Percentiles rank a stretch among this genome's conserved stretches.
Conservation (phyloP, 2,888 invertebrate species). For the Cacoxenus indagator region DNA sequence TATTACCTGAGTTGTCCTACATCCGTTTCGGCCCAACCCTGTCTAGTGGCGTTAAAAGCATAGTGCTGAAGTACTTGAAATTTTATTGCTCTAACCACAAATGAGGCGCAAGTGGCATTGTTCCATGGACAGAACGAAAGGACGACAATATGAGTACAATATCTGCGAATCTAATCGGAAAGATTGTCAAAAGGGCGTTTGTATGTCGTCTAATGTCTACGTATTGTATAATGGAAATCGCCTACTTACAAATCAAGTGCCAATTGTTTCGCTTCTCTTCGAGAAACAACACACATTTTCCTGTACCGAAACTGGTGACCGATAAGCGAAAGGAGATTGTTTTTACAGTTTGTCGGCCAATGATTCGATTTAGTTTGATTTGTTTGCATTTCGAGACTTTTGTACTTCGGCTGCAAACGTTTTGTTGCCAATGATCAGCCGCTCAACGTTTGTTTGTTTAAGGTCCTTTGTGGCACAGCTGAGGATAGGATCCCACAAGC, state of each 20-base stretch:
- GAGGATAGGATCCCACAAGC: background rate
- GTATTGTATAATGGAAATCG: slow-evolving; percentile 59
- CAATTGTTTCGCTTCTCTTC: slow-evolving; percentile 44
- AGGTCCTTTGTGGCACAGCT: slow-evolving; percentile 26
- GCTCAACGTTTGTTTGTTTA: slow-evolving; percentile 23
- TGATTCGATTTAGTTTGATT: slow-evolving; percentile 18
- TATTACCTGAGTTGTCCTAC: slow-evolving; percentile 4
- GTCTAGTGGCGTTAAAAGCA: background rate
- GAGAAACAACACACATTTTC: background rate
- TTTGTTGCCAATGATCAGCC: background rate
- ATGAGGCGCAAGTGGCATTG: slow-evolving; percentile 11
- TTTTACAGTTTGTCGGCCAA: slow-evolving; percentile 57
- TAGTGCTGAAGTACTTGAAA: background rate
- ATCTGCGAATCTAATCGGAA: background rate
- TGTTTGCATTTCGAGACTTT: slow-evolving; percentile 15
- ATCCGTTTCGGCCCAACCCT: background rate
- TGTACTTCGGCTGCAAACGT: background rate
- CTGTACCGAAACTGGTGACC: background rate
- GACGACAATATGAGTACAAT: background rate
- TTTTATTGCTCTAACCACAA: background rate
- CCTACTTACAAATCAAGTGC: slow-evolving; percentile 62
- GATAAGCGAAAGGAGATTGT: slow-evolving; percentile 54
- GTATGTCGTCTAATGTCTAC: slow-evolving; percentile 62
- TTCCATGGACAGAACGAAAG: background rate
- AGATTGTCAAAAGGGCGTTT: slow-evolving; percentile 49